These are phyloP conservation scores for Diarsia rubi DNA, from an alignment of 2,888 invertebrate species.

Conservation along the genomic window DNA sequence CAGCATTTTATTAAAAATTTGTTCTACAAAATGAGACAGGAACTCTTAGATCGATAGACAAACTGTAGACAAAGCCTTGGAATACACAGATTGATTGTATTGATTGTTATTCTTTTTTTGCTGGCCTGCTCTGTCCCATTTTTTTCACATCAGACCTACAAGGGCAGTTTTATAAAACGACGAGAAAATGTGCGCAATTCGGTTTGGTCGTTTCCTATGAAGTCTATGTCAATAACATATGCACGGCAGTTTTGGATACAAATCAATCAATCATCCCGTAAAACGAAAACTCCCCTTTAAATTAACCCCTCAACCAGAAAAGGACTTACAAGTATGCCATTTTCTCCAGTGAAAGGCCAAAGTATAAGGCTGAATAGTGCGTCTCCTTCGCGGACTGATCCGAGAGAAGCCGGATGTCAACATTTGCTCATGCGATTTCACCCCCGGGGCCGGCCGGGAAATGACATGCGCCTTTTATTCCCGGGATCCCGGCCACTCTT, in stretches of 20 bases:
- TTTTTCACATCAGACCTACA: too few species aligned
- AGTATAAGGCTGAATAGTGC: conserved; percentile 66
- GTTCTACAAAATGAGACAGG: not conserved
- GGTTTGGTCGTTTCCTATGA: too few species aligned
- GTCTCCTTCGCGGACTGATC: conserved; percentile 70
- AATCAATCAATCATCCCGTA: not conserved
- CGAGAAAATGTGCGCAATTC: too few species aligned
- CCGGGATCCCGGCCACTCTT: conserved; percentile 70
- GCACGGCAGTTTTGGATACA: not conserved
- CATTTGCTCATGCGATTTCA: conserved; percentile 85
- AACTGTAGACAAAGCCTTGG: not conserved
- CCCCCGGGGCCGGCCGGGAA: conserved; percentile 79
- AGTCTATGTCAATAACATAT: too few species aligned
- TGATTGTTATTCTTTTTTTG: too few species aligned
- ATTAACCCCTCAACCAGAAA: not conserved
- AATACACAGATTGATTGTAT: too few species aligned
- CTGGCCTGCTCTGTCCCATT: too few species aligned
- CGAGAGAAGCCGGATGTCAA: conserved; percentile 82
- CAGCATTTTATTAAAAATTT: not conserved
- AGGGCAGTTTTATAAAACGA: too few species aligned
- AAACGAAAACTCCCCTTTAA: not conserved
- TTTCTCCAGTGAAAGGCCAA: conserved; percentile 47
- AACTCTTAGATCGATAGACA: not conserved
- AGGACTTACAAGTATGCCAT: conserved; percentile 37
- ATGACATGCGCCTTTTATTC: conserved; percentile 83